phyloP scores from a whole-genome alignment of 1,140 invertebrate species.

The Ericerus pela region DNA sequence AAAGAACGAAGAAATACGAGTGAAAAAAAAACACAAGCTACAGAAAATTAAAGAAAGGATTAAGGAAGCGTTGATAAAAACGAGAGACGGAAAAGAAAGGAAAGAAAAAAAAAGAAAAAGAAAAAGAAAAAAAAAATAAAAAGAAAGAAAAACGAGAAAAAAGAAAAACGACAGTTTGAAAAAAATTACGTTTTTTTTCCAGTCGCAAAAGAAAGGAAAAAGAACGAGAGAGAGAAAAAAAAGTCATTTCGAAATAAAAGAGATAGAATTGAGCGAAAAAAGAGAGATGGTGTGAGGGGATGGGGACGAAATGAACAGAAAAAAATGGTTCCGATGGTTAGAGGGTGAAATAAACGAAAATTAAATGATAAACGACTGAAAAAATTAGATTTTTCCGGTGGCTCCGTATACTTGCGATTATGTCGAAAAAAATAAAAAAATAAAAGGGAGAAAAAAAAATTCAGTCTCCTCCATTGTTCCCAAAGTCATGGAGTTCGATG shows the following conservation, averaged over 20 bases:
- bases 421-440: too few relatives aligned
- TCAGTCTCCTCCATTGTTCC: too few relatives aligned
- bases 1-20: background rate
- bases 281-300: background rate
- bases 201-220: background rate
- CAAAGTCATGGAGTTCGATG: too few relatives aligned
- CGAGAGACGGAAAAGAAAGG: background rate
- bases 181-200: background rate
- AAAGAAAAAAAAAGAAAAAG: slow-evolving; percentile 1
- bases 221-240: background rate
- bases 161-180: slow-evolving; percentile 8
- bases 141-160: background rate
- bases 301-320: too few relatives aligned
- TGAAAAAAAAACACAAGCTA: slow-evolving; percentile 9
- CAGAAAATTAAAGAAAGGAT: slow-evolving; percentile 12
- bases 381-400: too few relatives aligned
- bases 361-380: slow-evolving; percentile 9
- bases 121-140: slow-evolving; percentile 2
- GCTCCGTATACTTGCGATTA: too few relatives aligned
- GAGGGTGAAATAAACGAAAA: too few relatives aligned
- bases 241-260: too few relatives aligned
- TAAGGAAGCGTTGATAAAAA: slow-evolving; percentile 8
- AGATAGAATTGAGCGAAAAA: background rate
- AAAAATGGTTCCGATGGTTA: background rate
- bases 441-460: too few relatives aligned